phyloP scores from a whole-genome alignment of 2,797 vertebrate genomes.

The Graptemys geographica region DNA sequence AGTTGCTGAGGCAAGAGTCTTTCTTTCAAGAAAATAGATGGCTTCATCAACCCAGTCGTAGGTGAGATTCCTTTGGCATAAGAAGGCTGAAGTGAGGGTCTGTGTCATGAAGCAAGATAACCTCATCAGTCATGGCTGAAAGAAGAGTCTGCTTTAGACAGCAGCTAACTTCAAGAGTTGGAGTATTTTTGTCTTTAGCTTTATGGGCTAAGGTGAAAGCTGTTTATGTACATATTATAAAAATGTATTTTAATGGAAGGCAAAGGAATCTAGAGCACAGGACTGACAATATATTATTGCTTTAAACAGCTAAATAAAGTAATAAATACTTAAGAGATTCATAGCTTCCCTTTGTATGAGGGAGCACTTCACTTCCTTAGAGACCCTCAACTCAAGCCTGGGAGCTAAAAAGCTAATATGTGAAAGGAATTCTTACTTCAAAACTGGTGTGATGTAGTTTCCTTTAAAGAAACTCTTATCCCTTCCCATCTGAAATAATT shows the following conservation, averaged over 20 bases:
- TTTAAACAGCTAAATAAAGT: background rate
- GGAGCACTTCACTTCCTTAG: rapidly evolving
- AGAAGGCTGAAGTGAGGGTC: background rate
- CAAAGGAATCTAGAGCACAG: background rate
- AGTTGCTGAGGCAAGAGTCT: background rate
- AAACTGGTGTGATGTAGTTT: background rate
- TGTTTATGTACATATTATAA: background rate
- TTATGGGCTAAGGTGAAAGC: background rate
- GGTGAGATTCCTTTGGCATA: background rate
- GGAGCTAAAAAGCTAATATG: background rate
- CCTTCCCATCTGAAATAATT: background rate
- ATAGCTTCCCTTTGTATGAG: background rate
- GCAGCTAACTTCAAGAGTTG: background rate
- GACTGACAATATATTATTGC: background rate
- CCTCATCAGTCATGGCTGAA: background rate
- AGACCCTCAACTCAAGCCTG: background rate
- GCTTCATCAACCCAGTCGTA: background rate
- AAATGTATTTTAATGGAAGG: background rate
- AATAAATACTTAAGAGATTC: background rate
- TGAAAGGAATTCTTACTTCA: background rate
- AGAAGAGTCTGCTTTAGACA: background rate
- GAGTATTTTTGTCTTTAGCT: background rate
- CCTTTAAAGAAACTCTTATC: background rate
- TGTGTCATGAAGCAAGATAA: background rate
- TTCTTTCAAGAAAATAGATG: background rate